phyloP scores from a whole-genome alignment of 1,140 invertebrate genomes.

The Lepidurus couesii region DNA sequence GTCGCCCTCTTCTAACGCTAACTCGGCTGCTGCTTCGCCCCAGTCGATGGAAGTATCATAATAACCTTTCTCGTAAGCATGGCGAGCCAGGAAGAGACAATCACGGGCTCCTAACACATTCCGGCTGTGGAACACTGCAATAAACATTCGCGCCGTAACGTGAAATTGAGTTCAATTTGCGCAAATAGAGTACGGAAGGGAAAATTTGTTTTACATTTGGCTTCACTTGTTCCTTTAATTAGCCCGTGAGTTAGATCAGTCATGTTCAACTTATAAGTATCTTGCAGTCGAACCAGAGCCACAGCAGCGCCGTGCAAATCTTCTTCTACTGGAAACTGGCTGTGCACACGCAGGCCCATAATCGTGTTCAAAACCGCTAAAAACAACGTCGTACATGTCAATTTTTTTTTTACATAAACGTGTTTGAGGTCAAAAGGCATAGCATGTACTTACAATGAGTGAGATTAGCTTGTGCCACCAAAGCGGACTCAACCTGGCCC shows the following conservation, averaged over 20 bases:
- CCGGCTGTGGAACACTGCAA: constrained; percentile 31
- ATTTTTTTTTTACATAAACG: not conserved
- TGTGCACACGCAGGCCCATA: constrained; percentile 41
- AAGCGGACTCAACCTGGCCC: constrained; percentile 36
- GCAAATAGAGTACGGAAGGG: not conserved
- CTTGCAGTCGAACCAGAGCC: constrained; percentile 50
- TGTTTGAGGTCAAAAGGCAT: not conserved
- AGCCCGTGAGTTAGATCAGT: constrained; percentile 46
- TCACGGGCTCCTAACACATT: constrained; percentile 41
- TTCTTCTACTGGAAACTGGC: constrained; percentile 40
- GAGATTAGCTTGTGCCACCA: constrained; percentile 30
- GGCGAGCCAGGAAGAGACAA: constrained; percentile 46
- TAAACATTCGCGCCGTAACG: not conserved
- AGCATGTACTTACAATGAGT: constrained; percentile 26
- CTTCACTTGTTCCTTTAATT: constrained; percentile 35
- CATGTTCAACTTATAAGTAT: constrained; percentile 50
- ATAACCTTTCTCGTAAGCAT: constrained; percentile 45
- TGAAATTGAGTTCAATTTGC: not conserved
- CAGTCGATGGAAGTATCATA: constrained; percentile 46
- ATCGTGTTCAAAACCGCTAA: constrained; percentile 41
- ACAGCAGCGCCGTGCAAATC: constrained; percentile 50
- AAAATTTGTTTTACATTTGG: constrained; percentile 13
- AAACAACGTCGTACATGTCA: constrained; percentile 10
- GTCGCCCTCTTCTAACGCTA: constrained; percentile 1
- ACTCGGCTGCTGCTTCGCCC: constrained; percentile 44